phyloP scores from a whole-genome alignment of 2,113 vertebrate genomes.

The Maccullochella peelii region DNA sequence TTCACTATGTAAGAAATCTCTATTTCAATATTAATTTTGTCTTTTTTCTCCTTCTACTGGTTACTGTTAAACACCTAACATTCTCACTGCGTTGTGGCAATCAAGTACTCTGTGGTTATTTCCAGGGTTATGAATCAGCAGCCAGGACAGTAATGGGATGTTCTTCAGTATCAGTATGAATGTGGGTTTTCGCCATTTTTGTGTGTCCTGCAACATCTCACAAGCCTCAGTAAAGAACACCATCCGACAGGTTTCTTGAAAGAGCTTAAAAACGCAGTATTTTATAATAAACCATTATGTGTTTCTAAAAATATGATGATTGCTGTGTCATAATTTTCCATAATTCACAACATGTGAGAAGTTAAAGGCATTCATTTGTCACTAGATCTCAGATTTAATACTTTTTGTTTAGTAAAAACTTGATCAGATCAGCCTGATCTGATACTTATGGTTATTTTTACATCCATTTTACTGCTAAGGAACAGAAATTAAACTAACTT shows the following conservation, averaged over 20 bases:
- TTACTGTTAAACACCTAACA: background rate
- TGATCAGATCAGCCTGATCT: too few relatives aligned
- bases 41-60: background rate
- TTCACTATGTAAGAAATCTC: background rate
- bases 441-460: background rate
- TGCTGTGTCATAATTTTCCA: background rate
- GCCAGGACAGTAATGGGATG: constrained; percentile 1
- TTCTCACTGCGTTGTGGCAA: background rate
- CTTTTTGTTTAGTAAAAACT: background rate
- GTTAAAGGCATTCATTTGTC: background rate
- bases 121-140: background rate
- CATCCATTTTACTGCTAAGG: background rate
- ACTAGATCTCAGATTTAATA: background rate
- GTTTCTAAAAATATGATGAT: constrained; percentile 15
- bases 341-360: background rate
- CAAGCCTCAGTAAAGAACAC: background rate
- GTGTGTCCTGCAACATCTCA: constrained; percentile 2
- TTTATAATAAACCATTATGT: background rate
- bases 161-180: background rate
- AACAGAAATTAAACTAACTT: background rate
- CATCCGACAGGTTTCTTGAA: background rate
- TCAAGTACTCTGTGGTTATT: background rate
- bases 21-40: background rate
- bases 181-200: background rate
- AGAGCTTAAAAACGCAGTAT: background rate